phyloP scores from a whole-genome alignment of 2,797 vertebrate species.

The Mycteria americana region DNA sequence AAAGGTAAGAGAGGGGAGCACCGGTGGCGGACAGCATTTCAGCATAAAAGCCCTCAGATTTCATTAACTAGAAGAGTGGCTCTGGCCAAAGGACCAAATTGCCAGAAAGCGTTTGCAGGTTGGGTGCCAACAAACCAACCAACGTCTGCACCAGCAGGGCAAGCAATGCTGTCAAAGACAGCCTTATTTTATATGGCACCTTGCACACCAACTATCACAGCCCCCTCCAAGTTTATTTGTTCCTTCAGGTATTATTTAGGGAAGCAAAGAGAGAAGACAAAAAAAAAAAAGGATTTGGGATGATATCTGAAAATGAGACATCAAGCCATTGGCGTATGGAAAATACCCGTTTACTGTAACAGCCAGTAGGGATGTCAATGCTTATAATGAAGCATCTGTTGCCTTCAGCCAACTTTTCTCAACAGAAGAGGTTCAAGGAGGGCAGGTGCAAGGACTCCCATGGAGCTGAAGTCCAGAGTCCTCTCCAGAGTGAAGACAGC shows the following conservation, averaged over 20 bases:
- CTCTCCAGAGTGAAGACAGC: neutral
- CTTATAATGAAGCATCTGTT: neutral
- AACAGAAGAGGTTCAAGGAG: neutral
- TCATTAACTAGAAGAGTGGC: neutral
- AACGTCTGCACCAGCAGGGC: rapidly evolving
- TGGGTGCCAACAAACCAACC: neutral
- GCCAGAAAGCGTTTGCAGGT: neutral
- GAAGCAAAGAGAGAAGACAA: neutral
- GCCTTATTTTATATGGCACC: neutral
- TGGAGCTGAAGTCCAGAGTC: neutral
- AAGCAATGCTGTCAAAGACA: neutral
- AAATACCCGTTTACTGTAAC: rapidly evolving
- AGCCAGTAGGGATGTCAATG: neutral
- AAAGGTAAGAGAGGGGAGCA: neutral
- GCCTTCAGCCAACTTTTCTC: neutral
- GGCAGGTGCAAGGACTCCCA: neutral
- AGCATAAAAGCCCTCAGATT: neutral
- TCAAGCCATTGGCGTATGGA: neutral
- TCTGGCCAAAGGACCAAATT: neutral
- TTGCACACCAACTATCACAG: neutral
- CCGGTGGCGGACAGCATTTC: neutral
- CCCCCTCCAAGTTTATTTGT: neutral
- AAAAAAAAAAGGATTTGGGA: neutral
- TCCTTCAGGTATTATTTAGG: neutral
- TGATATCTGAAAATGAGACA: neutral